Conservation (phyloP, 2,797 vertebrate species). For the Carduelis carduelis region DNA sequence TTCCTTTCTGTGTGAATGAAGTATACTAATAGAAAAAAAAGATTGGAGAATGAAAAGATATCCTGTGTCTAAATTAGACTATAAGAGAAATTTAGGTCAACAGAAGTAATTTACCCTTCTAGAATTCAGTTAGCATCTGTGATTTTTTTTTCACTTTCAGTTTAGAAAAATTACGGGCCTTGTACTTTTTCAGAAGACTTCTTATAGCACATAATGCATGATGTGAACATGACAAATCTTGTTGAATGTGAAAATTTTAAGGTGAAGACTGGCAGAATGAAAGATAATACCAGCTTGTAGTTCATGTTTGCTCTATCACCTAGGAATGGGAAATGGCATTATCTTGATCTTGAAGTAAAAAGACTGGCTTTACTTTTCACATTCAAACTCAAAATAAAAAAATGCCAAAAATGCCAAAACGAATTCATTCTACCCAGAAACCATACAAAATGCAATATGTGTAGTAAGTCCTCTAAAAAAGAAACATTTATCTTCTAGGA, state of each 20-base stretch:
- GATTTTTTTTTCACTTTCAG: background rate
- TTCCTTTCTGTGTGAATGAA: background rate
- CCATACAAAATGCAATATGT: background rate
- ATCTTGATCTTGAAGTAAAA: background rate
- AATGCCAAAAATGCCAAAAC: background rate
- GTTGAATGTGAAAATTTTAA: background rate
- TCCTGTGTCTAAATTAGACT: background rate
- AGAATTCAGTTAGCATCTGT: background rate
- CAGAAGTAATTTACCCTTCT: background rate
- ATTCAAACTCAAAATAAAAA: background rate
- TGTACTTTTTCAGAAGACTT: background rate
- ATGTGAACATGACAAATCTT: background rate
- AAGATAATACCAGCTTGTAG: background rate
- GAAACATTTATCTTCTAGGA: background rate
- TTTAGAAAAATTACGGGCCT: background rate
- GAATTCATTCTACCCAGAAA: background rate
- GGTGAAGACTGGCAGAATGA: background rate
- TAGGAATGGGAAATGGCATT: background rate
- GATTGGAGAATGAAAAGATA: background rate
- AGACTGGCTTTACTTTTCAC: background rate
- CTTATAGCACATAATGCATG: background rate
- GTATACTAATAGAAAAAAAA: background rate
- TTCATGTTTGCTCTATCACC: background rate
- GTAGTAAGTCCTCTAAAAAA: background rate
- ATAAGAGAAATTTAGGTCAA: background rate